Conservation (phyloP, 2,888 invertebrate genomes). For the Mactromeris polynyma region DNA sequence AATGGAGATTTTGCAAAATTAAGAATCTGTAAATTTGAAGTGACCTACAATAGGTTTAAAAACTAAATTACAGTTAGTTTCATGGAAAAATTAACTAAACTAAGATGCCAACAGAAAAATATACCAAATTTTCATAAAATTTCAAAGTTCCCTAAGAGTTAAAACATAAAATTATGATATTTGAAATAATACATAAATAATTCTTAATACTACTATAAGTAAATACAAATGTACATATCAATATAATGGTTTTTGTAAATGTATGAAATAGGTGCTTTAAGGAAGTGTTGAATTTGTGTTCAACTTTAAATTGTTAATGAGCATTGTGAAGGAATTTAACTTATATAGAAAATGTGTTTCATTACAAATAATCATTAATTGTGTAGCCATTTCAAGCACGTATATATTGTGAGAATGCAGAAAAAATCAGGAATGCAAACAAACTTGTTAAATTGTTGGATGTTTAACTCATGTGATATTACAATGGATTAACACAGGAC, state of each 20-base stretch:
- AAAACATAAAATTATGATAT: background rate
- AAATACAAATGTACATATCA: background rate
- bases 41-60: background rate
- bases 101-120: background rate
- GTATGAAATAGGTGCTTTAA: background rate
- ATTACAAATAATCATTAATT: background rate
- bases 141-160: background rate
- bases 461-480: background rate
- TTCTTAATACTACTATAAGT: too few species aligned
- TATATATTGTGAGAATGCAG: background rate
- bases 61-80: background rate
- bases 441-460: background rate
- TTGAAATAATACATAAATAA: background rate
- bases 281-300: background rate
- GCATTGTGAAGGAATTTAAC: background rate
- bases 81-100: background rate
- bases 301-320: background rate
- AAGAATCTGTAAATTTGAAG: too few species aligned
- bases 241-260: background rate
- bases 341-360: too few species aligned
- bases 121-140: background rate
- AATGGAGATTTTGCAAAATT: too few species aligned
- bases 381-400: background rate
- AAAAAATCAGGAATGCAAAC: background rate
- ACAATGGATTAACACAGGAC: background rate